Evolutionary conservation across 1,140 invertebrate species (phyloP), one percentile per base, ranked within the genome.

Genomic region (Telenomus remus): DNA sequence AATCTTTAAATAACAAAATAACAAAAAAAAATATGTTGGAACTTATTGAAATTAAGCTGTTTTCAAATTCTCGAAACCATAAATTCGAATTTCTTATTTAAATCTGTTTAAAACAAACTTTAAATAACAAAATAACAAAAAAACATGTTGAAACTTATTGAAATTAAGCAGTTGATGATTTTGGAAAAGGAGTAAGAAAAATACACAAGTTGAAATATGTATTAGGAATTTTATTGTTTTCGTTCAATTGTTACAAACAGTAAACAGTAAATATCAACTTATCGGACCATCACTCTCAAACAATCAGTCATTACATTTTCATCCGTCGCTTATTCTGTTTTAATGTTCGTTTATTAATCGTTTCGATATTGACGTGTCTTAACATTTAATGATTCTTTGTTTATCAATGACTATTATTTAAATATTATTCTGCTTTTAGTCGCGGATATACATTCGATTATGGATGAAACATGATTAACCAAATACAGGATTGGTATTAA

Each of bases 211-310:
- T n/a, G n/a, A n/a, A 50, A 14, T 84, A 79, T 65, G 66, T 84
- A 85, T 84, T 84, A 86, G 85, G 81, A 82, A 83, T 85, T 86
- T 85, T 87, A 85, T 87, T 85, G 81, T 85, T 82, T 85, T 78
- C 79, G 78, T 78, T 83, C 76, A 69, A 81, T 79, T 78, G 77
- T 85, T 86, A 87, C 84, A 87, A 87, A 87, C 84, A 87, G 80
- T 85, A 82, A 86, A 86, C 83, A 87, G 80, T 79, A 78, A 86
- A 82, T 87, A 86, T 76, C 81, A 79, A 86, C 84, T 78, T 81
- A 83, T 65, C 60, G 33, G 61, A 78, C 53, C n/a, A n/a, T n/a
- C 48, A 37, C 60, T 60, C 56, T 9, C 55, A 49, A 7, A 15
- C 60, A 37, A 8, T 64, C 39, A n/a, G 37, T 34, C 48, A 35